Base-by-base conservation (phyloP, 1,140 invertebrate genomes). In the Bombus haemorrhoidalis region DNA sequence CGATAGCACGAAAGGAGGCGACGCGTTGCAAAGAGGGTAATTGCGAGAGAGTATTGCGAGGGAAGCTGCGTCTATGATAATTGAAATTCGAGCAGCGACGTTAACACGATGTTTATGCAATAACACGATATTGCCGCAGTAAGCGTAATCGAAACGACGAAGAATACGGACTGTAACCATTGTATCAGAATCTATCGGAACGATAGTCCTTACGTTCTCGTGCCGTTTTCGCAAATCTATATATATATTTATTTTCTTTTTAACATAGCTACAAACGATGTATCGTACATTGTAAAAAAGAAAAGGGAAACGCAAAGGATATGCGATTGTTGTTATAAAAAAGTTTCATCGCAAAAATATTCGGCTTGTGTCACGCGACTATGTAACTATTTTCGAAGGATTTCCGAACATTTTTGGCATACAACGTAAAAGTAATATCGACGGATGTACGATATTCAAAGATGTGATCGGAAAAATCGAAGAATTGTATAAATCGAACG, bases 51-150 rank as follows among this genome's bases (percentile, higher is more conserved):
- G 57, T n/a, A 66, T 25, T 3, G 76, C 81, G 43, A 79, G 59
- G 81, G 25, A 53, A n/a, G 77, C 76, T 85, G 53, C 86, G 74
- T 84, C 72, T 62, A 85, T 89, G 86, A 91, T 91, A 92, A 92
- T 91, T 90, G 86, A 92, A 92, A 90, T 91, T 91, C 82, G 82
- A 85, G 72, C 77, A 64, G 73, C 84, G 62, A 87, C 59, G 79
- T 69, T 90, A 89, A 88, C 81, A 69, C 43, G 41, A 91, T 91
- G 81, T 91, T 90, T 91, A 89, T 86, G 85, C 77, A 89, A 91
- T 87, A 88, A 87, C 76, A 34, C 18, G 18, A 53, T 22, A 53
- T 22, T 15, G 37, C 39, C 22, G 32, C 80, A 15, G 64, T 72
- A 59, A 59, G 39, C 37, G 59, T 83, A 25, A 81, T 68, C 32